Base-by-base conservation (phyloP, 1,140 invertebrate species). In the Paracyclopina nana region DNA sequence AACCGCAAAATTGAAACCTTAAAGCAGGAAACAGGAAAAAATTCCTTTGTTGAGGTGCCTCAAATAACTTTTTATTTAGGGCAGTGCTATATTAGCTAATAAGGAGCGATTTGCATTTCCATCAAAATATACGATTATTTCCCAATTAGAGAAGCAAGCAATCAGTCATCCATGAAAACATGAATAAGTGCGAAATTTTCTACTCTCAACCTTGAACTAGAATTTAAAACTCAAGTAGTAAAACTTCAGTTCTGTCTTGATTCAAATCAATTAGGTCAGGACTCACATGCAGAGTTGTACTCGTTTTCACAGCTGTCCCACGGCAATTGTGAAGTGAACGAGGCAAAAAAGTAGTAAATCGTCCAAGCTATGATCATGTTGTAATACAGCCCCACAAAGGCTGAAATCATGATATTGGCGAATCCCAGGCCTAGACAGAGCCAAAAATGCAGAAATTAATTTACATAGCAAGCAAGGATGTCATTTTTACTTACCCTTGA, bases 281-380 rank as follows among this genome's bases (percentile, higher is more conserved):
- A 53, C 55, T 55, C 40, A 59, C 57, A 29, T 20, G 34, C 12
- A 4, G 76, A 79, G 58, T 79, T 82, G 78, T 80, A 83, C 20
- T 70, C 68, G 2, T 73, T 68, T 24, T 75, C 73, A 55, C 81
- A 84, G 54, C 74, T 72, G 57, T 78, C 74, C 82, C 82, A 85
- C 0, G 80, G 80, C 50, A 84, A 60, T 55, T 73, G 69, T 52
- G 60, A 70, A 29, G 66, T 65, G 49, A 57, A 58, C 55, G 80
- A 82, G 22, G 77, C 76, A 53, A 75, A 74, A 69, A 85, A 77
- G 61, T 84, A 86, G 61, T 78, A 78, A 29, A 84, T 73, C 34
- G 80, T 82, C 78, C 80, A 82, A 38, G 77, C 80, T 53, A 83
- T 81, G 53, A 84, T 80, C 14, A 82, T 70, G 57, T 82, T 82